These are phyloP conservation scores for Heliconius nattereri DNA, from an alignment of 1,140 invertebrate species.

Conservation along the genomic window DNA sequence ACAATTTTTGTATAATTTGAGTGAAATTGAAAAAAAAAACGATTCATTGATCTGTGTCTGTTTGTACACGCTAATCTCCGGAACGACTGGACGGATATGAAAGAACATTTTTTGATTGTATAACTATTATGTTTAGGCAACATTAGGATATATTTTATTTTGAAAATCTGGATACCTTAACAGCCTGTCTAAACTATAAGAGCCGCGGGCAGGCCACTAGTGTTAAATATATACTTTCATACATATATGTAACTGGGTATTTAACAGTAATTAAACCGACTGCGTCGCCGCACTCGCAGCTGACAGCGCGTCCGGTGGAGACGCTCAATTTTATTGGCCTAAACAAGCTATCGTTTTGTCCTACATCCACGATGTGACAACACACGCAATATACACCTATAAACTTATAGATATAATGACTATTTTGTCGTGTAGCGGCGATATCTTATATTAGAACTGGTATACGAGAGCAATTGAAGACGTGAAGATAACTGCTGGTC, in stretches of 20 bases:
- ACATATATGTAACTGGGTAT: not conserved
- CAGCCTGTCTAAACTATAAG: too few species aligned
- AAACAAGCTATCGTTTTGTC: constrained; percentile 40
- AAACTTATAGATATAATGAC: not conserved
- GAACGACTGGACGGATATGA: too few species aligned
- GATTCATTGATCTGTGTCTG: too few species aligned
- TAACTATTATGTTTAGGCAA: too few species aligned
- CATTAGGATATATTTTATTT: too few species aligned
- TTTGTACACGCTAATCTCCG: too few species aligned
- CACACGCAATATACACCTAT: not conserved
- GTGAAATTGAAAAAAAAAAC: too few species aligned
- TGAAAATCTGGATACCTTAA: too few species aligned
- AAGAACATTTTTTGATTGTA: too few species aligned
- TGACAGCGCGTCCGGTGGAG: constrained; percentile 36
- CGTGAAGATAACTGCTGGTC: constrained; percentile 7
- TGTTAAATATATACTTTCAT: not conserved
- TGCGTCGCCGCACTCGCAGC: not conserved
- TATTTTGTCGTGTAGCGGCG: not conserved
- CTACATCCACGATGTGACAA: constrained; percentile 12
- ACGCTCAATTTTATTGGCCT: constrained; percentile 44
- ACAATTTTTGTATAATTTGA: too few species aligned
- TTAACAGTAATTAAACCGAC: constrained; percentile 20
- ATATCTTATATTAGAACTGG: constrained; percentile 28
- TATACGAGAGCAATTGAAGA: constrained; percentile 32
- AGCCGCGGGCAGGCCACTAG: too few species aligned